These are phyloP conservation scores for Alouatta palliata DNA, from an alignment of 2,113 vertebrate species.

Conservation along the genomic window DNA sequence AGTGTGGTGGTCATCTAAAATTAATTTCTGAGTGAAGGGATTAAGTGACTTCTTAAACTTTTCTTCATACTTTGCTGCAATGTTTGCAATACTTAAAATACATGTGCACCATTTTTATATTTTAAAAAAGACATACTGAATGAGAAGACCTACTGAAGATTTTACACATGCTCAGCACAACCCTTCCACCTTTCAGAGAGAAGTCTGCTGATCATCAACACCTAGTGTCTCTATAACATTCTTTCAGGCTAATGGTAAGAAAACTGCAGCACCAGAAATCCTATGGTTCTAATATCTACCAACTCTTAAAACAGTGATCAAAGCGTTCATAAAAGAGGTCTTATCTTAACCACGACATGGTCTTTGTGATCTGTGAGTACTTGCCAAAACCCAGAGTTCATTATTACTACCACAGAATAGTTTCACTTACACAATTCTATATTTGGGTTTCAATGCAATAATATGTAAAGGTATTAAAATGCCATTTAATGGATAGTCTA, in stretches of 20 bases:
- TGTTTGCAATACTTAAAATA: background rate
- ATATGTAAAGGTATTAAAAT: background rate
- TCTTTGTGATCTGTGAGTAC: background rate
- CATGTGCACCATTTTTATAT: background rate
- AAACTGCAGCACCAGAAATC: background rate
- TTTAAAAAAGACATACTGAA: background rate
- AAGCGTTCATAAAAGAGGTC: constrained; percentile 1
- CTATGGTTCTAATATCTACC: background rate
- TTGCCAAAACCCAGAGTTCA: background rate
- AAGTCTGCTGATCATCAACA: background rate
- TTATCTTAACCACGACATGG: background rate
- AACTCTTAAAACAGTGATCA: constrained; percentile 1
- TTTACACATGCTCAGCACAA: background rate
- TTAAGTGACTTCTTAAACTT: background rate
- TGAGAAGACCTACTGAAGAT: constrained; percentile 13
- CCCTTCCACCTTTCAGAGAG: background rate
- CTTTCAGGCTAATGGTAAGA: background rate
- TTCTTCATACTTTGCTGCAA: background rate
- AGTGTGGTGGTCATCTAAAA: background rate
- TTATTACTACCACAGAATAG: background rate
- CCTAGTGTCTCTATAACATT: background rate
- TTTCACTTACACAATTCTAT: background rate
- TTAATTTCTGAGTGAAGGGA: background rate
- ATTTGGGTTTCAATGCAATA: background rate
- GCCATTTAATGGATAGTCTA: constrained; percentile 26